phyloP scores from a whole-genome alignment of 2,888 invertebrate species.

The Ceramica pisi region DNA sequence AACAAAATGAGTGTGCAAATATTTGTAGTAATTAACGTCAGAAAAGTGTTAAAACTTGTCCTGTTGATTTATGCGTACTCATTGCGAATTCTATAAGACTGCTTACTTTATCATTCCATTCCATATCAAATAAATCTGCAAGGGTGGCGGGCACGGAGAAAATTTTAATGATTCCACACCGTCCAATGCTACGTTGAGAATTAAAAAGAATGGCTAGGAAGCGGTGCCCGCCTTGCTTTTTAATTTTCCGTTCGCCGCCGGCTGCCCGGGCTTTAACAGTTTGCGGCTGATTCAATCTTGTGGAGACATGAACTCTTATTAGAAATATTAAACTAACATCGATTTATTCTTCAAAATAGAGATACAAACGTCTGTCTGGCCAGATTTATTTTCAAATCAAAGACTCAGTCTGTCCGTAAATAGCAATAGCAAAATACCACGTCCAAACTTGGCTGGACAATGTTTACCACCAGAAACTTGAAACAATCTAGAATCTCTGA shows the following conservation, averaged over 20 bases:
- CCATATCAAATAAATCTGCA: conserved; percentile 81
- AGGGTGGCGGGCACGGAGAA: conserved; percentile 75
- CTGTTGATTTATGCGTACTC: conserved; percentile 59
- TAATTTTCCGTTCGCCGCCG: conserved; percentile 88
- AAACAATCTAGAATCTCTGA: conserved; percentile 77
- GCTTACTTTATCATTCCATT: conserved; percentile 68
- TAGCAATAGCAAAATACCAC: conserved; percentile 43
- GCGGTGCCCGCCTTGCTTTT: conserved; percentile 84
- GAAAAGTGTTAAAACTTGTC: conserved; percentile 62
- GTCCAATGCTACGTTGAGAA: conserved; percentile 81
- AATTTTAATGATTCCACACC: conserved; percentile 86
- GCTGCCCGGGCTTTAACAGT: conserved; percentile 76
- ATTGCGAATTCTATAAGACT: conserved; percentile 74
- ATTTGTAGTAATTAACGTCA: conserved; percentile 70
- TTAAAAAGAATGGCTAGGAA: conserved; percentile 88
- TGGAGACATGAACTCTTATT: conserved; percentile 65
- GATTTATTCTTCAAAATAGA: conserved; percentile 28
- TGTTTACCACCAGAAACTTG: conserved; percentile 63
- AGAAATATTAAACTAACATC: conserved; percentile 58
- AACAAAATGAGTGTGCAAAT: conserved; percentile 70
- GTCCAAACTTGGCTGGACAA: conserved; percentile 28
- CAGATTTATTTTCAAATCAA: conserved; percentile 10
- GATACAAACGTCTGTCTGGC: background rate
- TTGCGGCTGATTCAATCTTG: conserved; percentile 79
- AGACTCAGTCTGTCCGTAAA: background rate